phyloP scores from a whole-genome alignment of 2,797 vertebrate species.

The Uromys caudimaculatus region DNA sequence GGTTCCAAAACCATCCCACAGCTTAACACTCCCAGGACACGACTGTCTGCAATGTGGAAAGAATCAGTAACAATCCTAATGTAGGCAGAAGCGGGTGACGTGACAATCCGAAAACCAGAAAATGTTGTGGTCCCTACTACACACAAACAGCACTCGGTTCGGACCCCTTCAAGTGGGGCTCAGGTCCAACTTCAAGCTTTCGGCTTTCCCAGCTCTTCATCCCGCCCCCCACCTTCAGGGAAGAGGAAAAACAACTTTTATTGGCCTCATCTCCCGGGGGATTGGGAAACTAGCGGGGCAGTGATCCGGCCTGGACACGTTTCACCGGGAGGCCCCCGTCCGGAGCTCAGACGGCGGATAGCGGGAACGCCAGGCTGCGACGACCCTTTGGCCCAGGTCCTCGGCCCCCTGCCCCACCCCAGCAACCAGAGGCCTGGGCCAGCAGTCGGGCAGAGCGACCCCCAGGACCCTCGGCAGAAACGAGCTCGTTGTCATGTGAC shows the following conservation, averaged over 20 bases:
- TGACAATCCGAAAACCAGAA: constrained; percentile 28
- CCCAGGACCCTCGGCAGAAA: constrained; percentile 66
- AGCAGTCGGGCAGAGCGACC: constrained; percentile 45
- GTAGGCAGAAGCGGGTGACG: constrained; percentile 24
- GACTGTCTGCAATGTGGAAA: constrained; percentile 15
- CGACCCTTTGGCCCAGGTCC: neutral
- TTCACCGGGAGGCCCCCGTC: constrained; percentile 49
- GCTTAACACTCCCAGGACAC: neutral
- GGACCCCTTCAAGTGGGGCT: constrained; percentile 25
- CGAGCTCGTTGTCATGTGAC: constrained; percentile 82
- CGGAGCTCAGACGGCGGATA: neutral
- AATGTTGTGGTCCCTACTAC: neutral
- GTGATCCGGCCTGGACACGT: constrained; percentile 59
- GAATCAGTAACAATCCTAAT: constrained; percentile 28
- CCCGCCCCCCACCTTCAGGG: constrained; percentile 66
- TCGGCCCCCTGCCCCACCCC: constrained; percentile 58
- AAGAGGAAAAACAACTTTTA: constrained; percentile 84
- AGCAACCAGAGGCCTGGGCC: neutral
- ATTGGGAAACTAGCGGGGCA: constrained; percentile 69
- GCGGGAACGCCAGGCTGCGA: neutral
- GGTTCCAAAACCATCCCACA: constrained; percentile 19
- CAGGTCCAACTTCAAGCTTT: constrained; percentile 39
- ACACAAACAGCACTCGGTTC: neutral
- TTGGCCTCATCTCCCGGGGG: constrained; percentile 69
- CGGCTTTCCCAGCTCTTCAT: constrained; percentile 40